Base-by-base conservation (phyloP, 1,140 invertebrate species). In the Archivesica marissinica region DNA sequence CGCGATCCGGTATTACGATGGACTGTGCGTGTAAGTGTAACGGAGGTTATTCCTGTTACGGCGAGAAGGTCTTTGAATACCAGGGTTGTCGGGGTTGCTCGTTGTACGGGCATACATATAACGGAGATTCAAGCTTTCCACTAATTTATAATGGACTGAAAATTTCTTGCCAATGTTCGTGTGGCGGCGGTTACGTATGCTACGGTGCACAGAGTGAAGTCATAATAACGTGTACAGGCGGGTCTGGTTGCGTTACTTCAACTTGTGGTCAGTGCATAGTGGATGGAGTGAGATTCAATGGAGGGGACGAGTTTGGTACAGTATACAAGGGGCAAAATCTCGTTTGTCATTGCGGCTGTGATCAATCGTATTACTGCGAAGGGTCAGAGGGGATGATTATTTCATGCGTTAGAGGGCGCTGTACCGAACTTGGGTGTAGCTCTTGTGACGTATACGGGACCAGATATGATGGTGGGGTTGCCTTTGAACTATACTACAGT, bases 1-100 rank as follows among this genome's bases (percentile, higher is more conserved):
- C 44, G 9, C 82, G 82, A 52, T 56, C 38, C n/a, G 88, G 89
- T 41, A 86, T 78, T 17, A 61, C 54, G 4, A 64, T 86, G 59
- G 47, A 83, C 2, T 90, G 89, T 66, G 23, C 64, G 47, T 90
- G 89, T 72, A 35, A 44, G 23, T 86, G 76, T 41, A 82, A 86
- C 30, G 89, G 86, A 2, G 72, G 74, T 7, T 85, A 77, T 47
- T 66, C 54, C 28, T 85, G 82, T 50, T 56, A 54, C n/a, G 82
- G 82, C 0, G 61, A 76, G 23, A 44, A 30, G 33, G 38, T 4
- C 7, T 78, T 68, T 33, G 38, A 38, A 15, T 66, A 33, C 52
- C 2, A 64, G 54, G 72, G 56, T 9, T 85, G 82, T 50, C 39
- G 75, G 11, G 4, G 9, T 6, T 85, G 82, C 68, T 72, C 61